phyloP scores from a whole-genome alignment of 1,140 invertebrate species.

The Nixonia krombeini region DNA sequence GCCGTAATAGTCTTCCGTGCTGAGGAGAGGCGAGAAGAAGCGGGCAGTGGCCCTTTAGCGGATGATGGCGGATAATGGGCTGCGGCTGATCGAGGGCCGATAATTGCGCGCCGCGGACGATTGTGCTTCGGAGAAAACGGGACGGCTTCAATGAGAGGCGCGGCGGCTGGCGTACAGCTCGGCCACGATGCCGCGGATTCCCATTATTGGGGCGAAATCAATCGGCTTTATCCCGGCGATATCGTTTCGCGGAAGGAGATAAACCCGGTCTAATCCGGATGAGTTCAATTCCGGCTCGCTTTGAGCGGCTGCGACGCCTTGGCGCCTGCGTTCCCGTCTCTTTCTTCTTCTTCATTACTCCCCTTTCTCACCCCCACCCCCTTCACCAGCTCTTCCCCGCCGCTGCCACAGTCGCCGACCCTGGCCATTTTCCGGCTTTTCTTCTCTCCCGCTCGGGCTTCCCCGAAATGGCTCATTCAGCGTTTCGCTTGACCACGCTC shows the following conservation, averaged over 20 bases:
- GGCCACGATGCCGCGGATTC: constrained; percentile 34
- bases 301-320: constrained; percentile 40
- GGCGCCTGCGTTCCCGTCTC: constrained; percentile 13
- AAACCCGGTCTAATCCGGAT: constrained; percentile 59
- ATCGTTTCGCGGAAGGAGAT: constrained; percentile 56
- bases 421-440: constrained; percentile 1
- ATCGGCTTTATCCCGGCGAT: constrained; percentile 63
- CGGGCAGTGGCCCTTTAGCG: constrained; percentile 37
- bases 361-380: constrained; percentile 7
- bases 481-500: background rate
- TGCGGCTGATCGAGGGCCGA: constrained; percentile 49
- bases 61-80: constrained; percentile 40
- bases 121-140: constrained; percentile 51
- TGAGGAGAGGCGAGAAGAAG: background rate
- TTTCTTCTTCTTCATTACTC: constrained; percentile 7
- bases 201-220: constrained; percentile 66
- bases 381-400: background rate
- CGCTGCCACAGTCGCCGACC: background rate
- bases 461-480: constrained; percentile 1
- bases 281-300: constrained; percentile 46
- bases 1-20: too few species aligned
- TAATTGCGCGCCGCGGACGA: constrained; percentile 50
- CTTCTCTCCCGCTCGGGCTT: background rate
- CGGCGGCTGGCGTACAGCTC: background rate
- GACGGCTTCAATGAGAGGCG: constrained; percentile 17